Evolutionary conservation across 1,140 invertebrate species (phyloP).

Genomic region (Bombus affinis): DNA sequence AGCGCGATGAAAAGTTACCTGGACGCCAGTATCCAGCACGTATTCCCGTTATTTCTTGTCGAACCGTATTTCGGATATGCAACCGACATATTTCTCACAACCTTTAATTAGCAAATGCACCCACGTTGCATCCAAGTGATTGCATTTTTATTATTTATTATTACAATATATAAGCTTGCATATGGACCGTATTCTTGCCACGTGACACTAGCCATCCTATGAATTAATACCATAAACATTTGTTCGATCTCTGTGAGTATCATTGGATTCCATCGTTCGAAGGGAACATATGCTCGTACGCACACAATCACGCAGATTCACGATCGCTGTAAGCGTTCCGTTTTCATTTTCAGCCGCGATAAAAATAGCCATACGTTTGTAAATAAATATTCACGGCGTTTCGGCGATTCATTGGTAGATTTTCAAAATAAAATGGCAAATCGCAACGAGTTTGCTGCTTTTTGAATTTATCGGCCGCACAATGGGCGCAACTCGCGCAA

Average conservation of each 20-base stretch:
- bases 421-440: not conserved
- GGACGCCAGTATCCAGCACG: slow-evolving; percentile 6
- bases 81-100: not conserved
- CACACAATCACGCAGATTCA: too few relatives aligned
- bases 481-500: not conserved
- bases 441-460: not conserved
- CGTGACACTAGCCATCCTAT: too few relatives aligned
- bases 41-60: slow-evolving; percentile 2
- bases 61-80: slow-evolving; percentile 12
- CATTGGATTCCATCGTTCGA: too few relatives aligned
- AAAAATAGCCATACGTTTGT: not conserved
- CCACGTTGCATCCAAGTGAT: not conserved
- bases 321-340: too few relatives aligned
- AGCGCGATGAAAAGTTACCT: slow-evolving; percentile 21
- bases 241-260: too few relatives aligned
- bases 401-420: not conserved
- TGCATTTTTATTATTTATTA: not conserved
- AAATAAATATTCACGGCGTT: not conserved
- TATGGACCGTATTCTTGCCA: too few relatives aligned
- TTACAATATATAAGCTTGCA: too few relatives aligned
- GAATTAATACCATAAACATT: too few relatives aligned
- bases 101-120: slow-evolving; percentile 7
- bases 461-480: slow-evolving; percentile 25
- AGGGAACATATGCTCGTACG: too few relatives aligned
- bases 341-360: too few relatives aligned